Percentiles rank a stretch among this genome's conserved stretches.
Conservation (phyloP, 2,797 vertebrate species). For the Notolabrus celidotus region DNA sequence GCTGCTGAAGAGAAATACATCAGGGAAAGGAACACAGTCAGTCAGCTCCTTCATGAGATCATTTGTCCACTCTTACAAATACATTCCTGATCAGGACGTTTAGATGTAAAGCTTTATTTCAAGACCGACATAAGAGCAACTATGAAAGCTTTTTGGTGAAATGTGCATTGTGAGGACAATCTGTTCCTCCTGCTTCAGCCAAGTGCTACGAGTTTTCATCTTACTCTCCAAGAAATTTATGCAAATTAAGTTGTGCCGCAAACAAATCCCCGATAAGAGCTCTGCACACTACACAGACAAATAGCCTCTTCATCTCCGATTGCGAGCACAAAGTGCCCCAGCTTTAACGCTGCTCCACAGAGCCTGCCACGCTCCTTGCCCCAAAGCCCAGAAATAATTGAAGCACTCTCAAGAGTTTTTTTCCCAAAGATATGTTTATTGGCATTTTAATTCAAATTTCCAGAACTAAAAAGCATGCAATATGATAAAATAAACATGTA, state of each 20-base stretch:
- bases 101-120: constrained; percentile 18
- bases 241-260: constrained; percentile 73
- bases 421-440: constrained; percentile 38
- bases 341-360: constrained; percentile 53
- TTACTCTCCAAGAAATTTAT: constrained; percentile 70
- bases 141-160: constrained; percentile 17
- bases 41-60: neutral
- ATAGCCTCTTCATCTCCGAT: constrained; percentile 74
- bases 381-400: constrained; percentile 65
- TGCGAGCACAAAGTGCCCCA: constrained; percentile 63
- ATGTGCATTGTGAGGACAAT: constrained; percentile 49
- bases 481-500: constrained; percentile 1
- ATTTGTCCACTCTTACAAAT: constrained; percentile 2
- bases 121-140: constrained; percentile 22
- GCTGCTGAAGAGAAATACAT: too few relatives aligned
- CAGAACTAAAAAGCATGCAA: constrained; percentile 39
- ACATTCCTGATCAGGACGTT: constrained; percentile 2
- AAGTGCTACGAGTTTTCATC: constrained; percentile 62
- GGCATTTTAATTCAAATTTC: constrained; percentile 46
- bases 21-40: neutral
- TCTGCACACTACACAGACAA: constrained; percentile 67
- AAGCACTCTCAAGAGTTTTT: constrained; percentile 51
- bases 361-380: constrained; percentile 42
- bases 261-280: constrained; percentile 76
- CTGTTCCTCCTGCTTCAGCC: constrained; percentile 60